Conservation (phyloP, 2,113 vertebrate species). For the Cavia aperea region DNA sequence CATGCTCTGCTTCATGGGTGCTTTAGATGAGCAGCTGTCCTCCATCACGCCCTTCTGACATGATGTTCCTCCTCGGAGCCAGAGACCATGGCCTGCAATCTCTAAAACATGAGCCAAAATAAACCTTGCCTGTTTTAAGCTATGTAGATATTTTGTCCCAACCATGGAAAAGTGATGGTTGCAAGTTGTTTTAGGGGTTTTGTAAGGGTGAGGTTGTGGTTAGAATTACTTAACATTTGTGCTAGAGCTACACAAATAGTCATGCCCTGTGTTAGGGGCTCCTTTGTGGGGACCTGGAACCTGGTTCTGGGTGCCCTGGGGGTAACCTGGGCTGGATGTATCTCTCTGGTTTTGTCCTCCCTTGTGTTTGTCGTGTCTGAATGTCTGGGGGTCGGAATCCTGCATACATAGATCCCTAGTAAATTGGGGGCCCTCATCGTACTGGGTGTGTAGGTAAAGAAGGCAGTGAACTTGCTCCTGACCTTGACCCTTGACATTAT, state of each 20-base stretch:
- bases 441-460: background rate
- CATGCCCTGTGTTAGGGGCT: background rate
- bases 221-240: background rate
- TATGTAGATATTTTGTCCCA: background rate
- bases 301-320: background rate
- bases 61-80: background rate
- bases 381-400: background rate
- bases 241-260: background rate
- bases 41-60: background rate
- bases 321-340: background rate
- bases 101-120: background rate
- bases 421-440: background rate
- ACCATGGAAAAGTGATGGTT: background rate
- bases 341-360: background rate
- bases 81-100: background rate
- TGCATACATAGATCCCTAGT: background rate
- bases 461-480: background rate
- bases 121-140: background rate
- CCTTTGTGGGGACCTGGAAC: background rate
- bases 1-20: background rate
- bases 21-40: background rate
- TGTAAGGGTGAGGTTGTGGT: background rate
- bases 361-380: background rate
- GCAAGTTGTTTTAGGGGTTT: background rate
- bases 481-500: background rate